Conservation (phyloP, 2,888 invertebrate genomes). For the Lagria hirta region DNA sequence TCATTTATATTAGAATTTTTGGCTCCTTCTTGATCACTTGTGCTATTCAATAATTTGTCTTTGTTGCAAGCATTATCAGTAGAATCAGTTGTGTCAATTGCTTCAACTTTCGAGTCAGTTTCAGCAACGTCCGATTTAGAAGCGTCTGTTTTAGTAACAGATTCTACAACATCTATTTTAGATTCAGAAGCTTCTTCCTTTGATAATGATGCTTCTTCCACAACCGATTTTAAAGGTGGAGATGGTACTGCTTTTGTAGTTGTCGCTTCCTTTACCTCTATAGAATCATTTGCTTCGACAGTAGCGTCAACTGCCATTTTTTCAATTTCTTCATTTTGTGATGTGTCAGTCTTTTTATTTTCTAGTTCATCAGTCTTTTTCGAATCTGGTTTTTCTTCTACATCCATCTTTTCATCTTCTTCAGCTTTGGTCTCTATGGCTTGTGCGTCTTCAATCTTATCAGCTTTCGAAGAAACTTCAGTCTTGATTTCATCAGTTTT, state of each 20-base stretch:
- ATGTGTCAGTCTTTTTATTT: too few relatives aligned
- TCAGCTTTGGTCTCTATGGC: slow-evolving; percentile 5
- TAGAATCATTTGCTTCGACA: not conserved
- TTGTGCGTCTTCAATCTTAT: slow-evolving; percentile 23
- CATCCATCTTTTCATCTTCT: slow-evolving; percentile 10
- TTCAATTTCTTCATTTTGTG: too few relatives aligned
- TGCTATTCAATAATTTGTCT: too few relatives aligned
- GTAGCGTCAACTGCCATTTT: slow-evolving; percentile 4
- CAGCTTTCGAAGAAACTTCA: slow-evolving; percentile 21
- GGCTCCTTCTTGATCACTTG: too few relatives aligned
- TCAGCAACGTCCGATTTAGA: too few relatives aligned
- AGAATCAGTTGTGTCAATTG: too few relatives aligned
- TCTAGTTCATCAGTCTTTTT: slow-evolving; percentile 8
- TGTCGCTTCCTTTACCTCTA: not conserved
- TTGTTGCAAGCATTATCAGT: too few relatives aligned
- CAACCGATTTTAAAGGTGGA: slow-evolving; percentile 19
- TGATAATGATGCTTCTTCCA: slow-evolving; percentile 9
- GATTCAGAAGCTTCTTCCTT: slow-evolving; percentile 11
- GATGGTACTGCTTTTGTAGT: slow-evolving; percentile 7
- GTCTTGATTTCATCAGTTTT: slow-evolving; percentile 22
- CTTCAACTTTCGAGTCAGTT: too few relatives aligned
- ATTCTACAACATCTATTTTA: too few relatives aligned
- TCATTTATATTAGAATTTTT: too few relatives aligned
- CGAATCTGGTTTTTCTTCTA: slow-evolving; percentile 4
- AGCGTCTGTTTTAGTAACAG: too few relatives aligned